Evolutionary conservation across 1,140 invertebrate species (phyloP).

Genomic region (Meteorus sp.): DNA sequence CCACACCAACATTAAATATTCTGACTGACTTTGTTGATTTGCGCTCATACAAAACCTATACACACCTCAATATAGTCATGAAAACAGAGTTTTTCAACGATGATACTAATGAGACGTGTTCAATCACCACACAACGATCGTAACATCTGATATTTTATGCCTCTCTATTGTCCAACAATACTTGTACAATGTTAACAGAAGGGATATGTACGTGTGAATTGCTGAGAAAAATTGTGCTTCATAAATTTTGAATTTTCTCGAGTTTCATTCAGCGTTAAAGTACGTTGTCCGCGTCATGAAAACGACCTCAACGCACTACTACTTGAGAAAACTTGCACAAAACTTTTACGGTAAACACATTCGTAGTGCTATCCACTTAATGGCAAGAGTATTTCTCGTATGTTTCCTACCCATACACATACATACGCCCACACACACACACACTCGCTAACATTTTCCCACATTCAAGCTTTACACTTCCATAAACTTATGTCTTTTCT

Average conservation of each 20-base stretch:
- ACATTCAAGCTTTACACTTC: no score
- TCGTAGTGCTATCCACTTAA: conserved; percentile 26
- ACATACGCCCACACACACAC: no score
- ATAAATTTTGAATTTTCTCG: conserved; percentile 24
- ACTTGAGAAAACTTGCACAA: conserved; percentile 31
- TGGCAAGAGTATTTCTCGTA: not conserved
- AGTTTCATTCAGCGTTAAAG: conserved; percentile 20
- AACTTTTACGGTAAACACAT: conserved; percentile 41
- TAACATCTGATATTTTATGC: no score
- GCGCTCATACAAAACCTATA: no score
- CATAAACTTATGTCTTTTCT: no score
- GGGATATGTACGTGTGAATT: no score
- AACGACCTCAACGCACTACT: conserved; percentile 12
- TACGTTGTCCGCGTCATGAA: conserved; percentile 24
- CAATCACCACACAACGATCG: no score
- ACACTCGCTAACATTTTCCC: no score
- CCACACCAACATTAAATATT: not conserved
- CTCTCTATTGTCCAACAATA: no score
- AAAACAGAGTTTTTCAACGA: not conserved
- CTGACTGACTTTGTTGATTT: not conserved
- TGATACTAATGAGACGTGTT: no score
- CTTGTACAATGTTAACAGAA: no score
- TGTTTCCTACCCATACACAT: not conserved
- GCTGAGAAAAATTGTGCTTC: not conserved
- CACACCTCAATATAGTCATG: no score